Evolutionary conservation across 2,797 vertebrate species (phyloP), one percentile per base, ranked within the genome.

Genomic region (Lemur catta): DNA sequence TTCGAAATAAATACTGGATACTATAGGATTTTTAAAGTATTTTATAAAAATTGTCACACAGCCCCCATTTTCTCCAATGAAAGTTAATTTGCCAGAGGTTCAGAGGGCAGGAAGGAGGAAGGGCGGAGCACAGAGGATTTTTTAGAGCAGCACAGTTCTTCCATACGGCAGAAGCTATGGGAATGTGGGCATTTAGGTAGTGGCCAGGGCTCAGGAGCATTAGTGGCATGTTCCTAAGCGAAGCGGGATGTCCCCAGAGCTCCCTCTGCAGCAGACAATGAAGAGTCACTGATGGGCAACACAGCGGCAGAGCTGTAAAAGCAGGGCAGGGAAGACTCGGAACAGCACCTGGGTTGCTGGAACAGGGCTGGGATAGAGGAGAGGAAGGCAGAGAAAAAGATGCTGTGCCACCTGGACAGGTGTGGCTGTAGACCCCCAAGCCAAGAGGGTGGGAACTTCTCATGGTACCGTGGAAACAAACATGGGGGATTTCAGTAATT

Each of bases 61-160:
- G 35, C 24, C 30, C 30, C 50, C 15, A 67, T 79, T 92, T 97
- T 86, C 41, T 74, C 69, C 81, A 69, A 84, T 95, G 91, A 92
- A 81, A 46, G 50, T 86, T 75, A 87, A 89, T 93, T 95, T 95
- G 26, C 57, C 52, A 30, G 4, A 3, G 7, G 17, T 84, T 69
- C 20, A 24, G 79, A 94, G 63, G 38, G 46, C 50, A 6, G 61
- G 14, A 38, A 20, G 9, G 38, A 72, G 59, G 28, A 50, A 93
- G 65, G 46, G 12, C 6, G 1, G 69, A 72, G 26, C 26, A 18
- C 5, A 30, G 38, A 38, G 1, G 14, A 22, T 5, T 38, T 55
- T 74, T 91, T 55, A 41, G 59, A 65, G 30, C 43, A 20, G 17
- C 43, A 33, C n/a, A 43, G 57, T 18, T 78, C 4, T 74, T 67